Conservation (phyloP, 2,888 invertebrate genomes). For the Clitarchus hookeri region DNA sequence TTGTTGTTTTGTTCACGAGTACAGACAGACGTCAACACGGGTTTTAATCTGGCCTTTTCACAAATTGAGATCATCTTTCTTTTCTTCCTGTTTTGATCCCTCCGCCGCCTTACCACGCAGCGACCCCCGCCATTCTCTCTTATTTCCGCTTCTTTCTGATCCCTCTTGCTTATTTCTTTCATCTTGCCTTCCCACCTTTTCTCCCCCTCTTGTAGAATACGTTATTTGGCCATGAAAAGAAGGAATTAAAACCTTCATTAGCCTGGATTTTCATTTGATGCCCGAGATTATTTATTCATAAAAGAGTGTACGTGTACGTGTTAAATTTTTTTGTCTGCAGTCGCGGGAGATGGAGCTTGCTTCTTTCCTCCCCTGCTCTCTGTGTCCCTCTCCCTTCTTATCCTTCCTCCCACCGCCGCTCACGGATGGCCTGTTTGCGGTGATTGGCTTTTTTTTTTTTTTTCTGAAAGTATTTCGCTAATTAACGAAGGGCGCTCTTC, state of each 20-base stretch:
- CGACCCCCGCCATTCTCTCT: not conserved
- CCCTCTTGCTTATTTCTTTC: slow-evolving; percentile 17
- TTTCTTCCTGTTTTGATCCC: slow-evolving; percentile 1
- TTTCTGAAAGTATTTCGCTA: slow-evolving; percentile 1
- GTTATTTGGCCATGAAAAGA: not conserved
- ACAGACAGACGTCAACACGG: not conserved
- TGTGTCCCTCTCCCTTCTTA: not conserved
- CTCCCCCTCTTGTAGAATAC: not conserved
- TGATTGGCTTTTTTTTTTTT: slow-evolving; percentile 24
- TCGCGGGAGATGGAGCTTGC: not conserved
- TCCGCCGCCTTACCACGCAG: not conserved
- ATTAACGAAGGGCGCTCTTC: slow-evolving; percentile 9
- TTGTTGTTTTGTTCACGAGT: not conserved
- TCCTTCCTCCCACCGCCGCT: not conserved
- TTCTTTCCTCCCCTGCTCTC: too few species aligned
- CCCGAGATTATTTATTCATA: slow-evolving; percentile 24
- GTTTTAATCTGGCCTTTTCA: not conserved
- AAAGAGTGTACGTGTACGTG: not conserved
- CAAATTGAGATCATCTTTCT: slow-evolving; percentile 10
- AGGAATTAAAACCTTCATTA: slow-evolving; percentile 23
- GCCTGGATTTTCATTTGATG: slow-evolving; percentile 15
- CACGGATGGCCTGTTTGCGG: slow-evolving; percentile 23
- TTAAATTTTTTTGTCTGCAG: not conserved
- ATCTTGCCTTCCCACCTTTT: not conserved
- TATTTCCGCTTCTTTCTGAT: slow-evolving; percentile 15